Conservation (phyloP, 2,888 invertebrate genomes). For the Lasioglossum vierecki region DNA sequence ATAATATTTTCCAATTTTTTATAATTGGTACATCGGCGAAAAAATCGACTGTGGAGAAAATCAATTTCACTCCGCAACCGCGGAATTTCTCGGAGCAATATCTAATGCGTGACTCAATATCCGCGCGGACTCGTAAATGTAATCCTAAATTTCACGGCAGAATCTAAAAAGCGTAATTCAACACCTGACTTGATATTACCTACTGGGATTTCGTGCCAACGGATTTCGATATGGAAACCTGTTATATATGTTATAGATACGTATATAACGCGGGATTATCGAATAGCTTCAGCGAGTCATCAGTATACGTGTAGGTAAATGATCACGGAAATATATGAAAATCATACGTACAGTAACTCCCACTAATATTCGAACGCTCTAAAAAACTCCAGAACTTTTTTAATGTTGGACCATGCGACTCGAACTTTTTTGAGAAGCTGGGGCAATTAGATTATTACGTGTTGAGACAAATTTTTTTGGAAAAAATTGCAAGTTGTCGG, state of each 20-base stretch:
- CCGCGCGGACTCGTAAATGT: conserved; percentile 33
- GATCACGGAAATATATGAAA: conserved; percentile 19
- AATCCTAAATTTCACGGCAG: conserved; percentile 51
- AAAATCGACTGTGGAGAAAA: background rate
- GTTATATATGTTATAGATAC: conserved; percentile 34
- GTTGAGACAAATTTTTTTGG: too few relatives aligned
- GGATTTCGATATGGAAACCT: conserved; percentile 22
- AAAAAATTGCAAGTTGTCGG: too few relatives aligned
- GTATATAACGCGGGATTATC: conserved; percentile 45
- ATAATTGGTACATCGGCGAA: too few relatives aligned
- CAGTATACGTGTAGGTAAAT: conserved; percentile 33
- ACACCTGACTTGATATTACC: conserved; percentile 51
- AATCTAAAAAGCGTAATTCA: conserved; percentile 50
- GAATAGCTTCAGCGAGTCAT: conserved; percentile 40
- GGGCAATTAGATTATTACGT: too few relatives aligned
- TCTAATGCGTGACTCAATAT: conserved; percentile 27
- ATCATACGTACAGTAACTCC: background rate
- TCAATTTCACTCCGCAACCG: background rate
- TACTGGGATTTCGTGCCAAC: conserved; percentile 40
- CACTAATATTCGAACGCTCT: too few relatives aligned
- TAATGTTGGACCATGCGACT: too few relatives aligned
- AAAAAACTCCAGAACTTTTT: too few relatives aligned
- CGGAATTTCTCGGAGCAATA: conserved; percentile 31
- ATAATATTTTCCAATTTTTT: too few relatives aligned
- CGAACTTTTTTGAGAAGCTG: too few relatives aligned